phyloP scores from a whole-genome alignment of 2,113 vertebrate genomes.

The Pogonocichla stellata region DNA sequence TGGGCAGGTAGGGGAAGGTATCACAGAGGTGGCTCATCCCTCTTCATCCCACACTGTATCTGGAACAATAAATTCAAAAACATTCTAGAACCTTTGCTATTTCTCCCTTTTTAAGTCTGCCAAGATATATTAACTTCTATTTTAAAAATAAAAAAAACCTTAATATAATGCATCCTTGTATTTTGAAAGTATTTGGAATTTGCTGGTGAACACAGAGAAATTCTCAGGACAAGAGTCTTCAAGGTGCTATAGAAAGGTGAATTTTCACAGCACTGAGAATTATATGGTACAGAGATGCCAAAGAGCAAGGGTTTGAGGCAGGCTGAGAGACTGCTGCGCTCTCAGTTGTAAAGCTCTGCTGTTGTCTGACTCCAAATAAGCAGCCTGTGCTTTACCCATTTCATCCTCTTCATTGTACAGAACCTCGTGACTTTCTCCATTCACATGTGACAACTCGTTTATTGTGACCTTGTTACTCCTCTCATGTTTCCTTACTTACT shows the following conservation, averaged over 20 bases:
- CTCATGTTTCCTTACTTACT: neutral
- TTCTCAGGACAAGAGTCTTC: neutral
- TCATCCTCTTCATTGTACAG: neutral
- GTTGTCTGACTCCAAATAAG: neutral
- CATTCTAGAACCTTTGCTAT: neutral
- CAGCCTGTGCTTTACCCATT: neutral
- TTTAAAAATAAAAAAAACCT: neutral
- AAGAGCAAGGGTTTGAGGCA: neutral
- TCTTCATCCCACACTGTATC: neutral
- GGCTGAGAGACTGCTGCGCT: neutral
- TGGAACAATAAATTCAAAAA: neutral
- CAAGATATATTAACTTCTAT: neutral
- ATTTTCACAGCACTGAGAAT: neutral
- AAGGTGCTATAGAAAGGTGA: neutral
- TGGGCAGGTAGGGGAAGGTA: neutral
- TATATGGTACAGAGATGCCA: neutral
- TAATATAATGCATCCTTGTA: neutral
- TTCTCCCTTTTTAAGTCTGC: constrained; percentile 30
- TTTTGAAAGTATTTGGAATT: constrained; percentile 24
- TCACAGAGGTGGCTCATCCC: neutral
- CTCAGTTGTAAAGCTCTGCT: neutral
- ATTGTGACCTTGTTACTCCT: neutral
- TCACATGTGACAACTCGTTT: neutral
- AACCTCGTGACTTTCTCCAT: neutral
- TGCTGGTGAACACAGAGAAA: neutral